Evolutionary conservation across 1,140 invertebrate species (phyloP), one percentile per base, ranked within the genome.

Genomic region (Aphelinus atriplicis): DNA sequence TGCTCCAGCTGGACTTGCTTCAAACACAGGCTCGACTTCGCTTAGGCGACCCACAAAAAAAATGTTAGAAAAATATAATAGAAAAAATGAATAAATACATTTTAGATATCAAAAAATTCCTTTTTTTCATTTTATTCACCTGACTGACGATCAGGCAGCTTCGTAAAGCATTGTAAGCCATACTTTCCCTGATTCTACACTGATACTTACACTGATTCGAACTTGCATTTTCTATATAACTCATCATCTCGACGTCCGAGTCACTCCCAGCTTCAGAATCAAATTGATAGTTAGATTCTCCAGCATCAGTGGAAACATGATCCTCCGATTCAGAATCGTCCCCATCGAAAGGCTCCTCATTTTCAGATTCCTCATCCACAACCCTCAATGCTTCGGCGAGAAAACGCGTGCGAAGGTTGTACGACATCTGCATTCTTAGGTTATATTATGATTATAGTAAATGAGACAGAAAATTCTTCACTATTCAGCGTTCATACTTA

Each of bases 241-340:
- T 26, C 26, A 26, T 26, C 26, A 26, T 26, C 26, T 26, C 26
- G 26, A 26, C 26, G 26, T 26, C 7, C 48, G 48, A 70, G 47
- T 60, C 9, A 60, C 43, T 26, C 26, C 26, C 26, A 26, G 26
- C 26, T 26, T 26, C 26, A 26, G 26, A 26, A 26, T 26, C 26
- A 26, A 26, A 26, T 26, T 26, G 26, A 26, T 26, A 26, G 26
- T 26, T 26, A 26, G 26, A 26, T 26, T 26, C 26, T 26, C 26
- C 26, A 26, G 10, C 26, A 26, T 26, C 26, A 26, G 26, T 26
- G 26, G 26, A 26, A 26, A 26, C 26, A 26, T 26, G 26, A 66
- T 66, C 64, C 2, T 66, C 64, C 2, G 50, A 66, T 10, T 66
- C 64, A 26, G 64, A 66, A 53, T 43, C 64, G 7, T 53, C 2